phyloP scores from a whole-genome alignment of 1,140 invertebrate genomes.

The Apolygus lucorum region DNA sequence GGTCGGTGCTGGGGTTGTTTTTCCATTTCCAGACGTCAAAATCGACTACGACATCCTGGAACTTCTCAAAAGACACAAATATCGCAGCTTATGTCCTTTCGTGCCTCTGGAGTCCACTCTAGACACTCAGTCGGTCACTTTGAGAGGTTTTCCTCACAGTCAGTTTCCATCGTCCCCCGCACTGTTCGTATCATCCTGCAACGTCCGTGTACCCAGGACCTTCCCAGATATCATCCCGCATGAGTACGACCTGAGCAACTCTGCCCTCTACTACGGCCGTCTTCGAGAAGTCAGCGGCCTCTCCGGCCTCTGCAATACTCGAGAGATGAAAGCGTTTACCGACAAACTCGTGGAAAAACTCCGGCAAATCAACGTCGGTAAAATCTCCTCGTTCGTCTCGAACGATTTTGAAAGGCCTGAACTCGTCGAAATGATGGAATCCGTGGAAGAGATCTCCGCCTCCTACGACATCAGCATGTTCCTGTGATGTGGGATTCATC shows the following conservation, averaged over 20 bases:
- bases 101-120: background rate
- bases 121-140: background rate
- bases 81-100: background rate
- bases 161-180: background rate
- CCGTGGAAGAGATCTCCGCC: background rate
- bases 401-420: background rate
- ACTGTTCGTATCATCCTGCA: background rate
- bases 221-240: conserved; percentile 12
- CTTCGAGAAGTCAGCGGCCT: conserved; percentile 5
- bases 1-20: background rate
- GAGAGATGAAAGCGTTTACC: background rate
- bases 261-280: background rate
- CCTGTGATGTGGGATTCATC: too few relatives aligned
- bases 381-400: background rate
- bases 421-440: background rate
- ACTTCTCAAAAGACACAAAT: background rate
- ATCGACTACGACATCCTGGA: background rate
- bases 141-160: background rate
- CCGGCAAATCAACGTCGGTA: background rate
- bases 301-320: background rate
- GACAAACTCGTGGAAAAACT: background rate
- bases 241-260: background rate
- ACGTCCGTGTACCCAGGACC: background rate
- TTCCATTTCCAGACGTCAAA: background rate
- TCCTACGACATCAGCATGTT: background rate